phyloP scores from a whole-genome alignment of 2,797 vertebrate genomes.

The Hybognathus amarus region DNA sequence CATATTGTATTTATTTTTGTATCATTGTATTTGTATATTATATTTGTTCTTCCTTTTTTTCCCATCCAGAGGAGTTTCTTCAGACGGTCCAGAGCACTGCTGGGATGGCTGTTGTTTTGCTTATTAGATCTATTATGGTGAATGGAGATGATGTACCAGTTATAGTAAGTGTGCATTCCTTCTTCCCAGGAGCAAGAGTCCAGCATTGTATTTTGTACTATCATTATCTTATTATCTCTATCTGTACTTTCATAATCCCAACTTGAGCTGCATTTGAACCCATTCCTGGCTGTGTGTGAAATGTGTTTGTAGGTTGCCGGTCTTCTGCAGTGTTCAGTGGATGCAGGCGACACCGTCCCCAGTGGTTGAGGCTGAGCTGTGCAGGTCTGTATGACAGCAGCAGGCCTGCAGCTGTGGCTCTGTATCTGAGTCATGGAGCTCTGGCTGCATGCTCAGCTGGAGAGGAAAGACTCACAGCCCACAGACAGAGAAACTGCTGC shows the following conservation, averaged over 20 bases:
- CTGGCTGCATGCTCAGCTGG: slow-evolving; percentile 94
- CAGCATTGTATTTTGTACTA: not conserved
- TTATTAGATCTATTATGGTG: slow-evolving; percentile 83
- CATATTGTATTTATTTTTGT: not conserved
- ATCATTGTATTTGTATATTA: too few species aligned
- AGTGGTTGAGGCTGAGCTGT: slow-evolving; percentile 82
- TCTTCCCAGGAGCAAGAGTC: not conserved
- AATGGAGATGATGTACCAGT: slow-evolving; percentile 78
- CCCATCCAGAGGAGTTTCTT: slow-evolving; percentile 82
- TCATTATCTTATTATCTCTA: not conserved
- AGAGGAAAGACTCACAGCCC: slow-evolving; percentile 74
- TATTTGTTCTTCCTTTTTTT: not conserved
- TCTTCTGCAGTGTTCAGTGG: slow-evolving; percentile 74
- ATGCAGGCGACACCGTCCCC: slow-evolving; percentile 60
- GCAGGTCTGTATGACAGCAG: slow-evolving; percentile 69
- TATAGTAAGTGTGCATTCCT: slow-evolving; percentile 79
- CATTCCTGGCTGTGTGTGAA: not conserved
- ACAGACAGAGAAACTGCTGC: slow-evolving; percentile 81
- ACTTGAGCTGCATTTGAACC: not conserved
- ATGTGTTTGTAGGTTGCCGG: slow-evolving; percentile 77
- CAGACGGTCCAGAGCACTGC: slow-evolving; percentile 90
- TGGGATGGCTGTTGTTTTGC: slow-evolving; percentile 87
- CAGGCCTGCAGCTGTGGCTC: slow-evolving; percentile 73
- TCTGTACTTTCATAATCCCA: too few species aligned
- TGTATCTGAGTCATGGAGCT: slow-evolving; percentile 91